Evolutionary conservation across 2,113 vertebrate genomes (phyloP).

Genomic region (Phyllostomus hastatus): DNA sequence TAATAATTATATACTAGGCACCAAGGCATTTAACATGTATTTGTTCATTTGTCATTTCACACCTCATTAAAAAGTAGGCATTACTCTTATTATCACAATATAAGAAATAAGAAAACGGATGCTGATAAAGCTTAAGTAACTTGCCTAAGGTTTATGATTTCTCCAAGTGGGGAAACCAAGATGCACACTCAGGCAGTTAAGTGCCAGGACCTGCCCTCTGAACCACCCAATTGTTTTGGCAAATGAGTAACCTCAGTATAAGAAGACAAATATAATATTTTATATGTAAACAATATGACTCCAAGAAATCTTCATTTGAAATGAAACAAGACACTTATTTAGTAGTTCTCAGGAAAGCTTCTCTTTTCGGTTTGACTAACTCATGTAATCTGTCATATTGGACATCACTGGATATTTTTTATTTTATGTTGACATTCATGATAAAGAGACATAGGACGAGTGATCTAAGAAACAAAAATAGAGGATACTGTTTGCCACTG

Average conservation of each 20-base stretch:
- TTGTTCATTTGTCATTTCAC: background rate
- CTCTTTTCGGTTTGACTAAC: background rate
- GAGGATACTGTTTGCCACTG: background rate
- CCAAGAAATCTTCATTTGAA: background rate
- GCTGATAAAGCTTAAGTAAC: background rate
- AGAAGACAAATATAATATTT: fast-evolving
- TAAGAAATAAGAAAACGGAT: background rate
- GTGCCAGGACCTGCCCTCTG: fast-evolving
- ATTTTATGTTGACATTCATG: slow-evolving; percentile 2
- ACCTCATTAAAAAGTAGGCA: background rate
- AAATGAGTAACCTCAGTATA: background rate
- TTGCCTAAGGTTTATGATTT: background rate
- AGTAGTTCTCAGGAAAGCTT: background rate
- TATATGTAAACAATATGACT: background rate
- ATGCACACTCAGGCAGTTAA: background rate
- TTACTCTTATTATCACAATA: background rate
- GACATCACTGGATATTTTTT: background rate
- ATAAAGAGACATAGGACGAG: background rate
- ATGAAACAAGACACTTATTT: background rate
- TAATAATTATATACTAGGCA: background rate
- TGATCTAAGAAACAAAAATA: slow-evolving; percentile 4
- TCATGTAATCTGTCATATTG: background rate
- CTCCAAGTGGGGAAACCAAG: background rate
- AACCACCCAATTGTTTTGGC: background rate
- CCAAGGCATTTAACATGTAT: background rate